A percentile compares a stretch with the other conserved stretches of the same genome.
Conservation (phyloP, 2,113 vertebrate species). For the Epinephelus lanceolatus region DNA sequence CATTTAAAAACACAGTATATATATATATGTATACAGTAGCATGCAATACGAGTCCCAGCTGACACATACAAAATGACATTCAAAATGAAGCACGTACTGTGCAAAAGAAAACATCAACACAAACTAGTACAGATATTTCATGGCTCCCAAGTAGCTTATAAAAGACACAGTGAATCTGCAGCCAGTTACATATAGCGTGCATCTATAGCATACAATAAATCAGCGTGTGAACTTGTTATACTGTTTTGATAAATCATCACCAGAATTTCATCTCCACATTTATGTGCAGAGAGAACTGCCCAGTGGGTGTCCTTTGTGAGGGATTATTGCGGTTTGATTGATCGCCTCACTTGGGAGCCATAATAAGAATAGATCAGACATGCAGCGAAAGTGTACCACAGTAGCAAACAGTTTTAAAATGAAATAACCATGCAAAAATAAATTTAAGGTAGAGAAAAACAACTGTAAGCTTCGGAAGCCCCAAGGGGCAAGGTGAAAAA, state of each 20-base stretch:
- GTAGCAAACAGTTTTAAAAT: slow-evolving; percentile 45
- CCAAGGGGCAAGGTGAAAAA: no score
- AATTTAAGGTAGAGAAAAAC: slow-evolving; percentile 76
- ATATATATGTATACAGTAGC: not conserved
- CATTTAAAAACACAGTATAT: slow-evolving; percentile 3
- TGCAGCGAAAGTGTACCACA: slow-evolving; percentile 29
- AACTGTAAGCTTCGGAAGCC: slow-evolving; percentile 51
- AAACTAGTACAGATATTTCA: slow-evolving; percentile 40
- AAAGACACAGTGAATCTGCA: slow-evolving; percentile 14
- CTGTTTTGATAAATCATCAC: slow-evolving; percentile 36
- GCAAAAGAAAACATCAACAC: slow-evolving; percentile 24
- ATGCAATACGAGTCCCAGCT: slow-evolving; percentile 12
- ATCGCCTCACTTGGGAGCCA: slow-evolving; percentile 71
- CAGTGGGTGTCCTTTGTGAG: slow-evolving; percentile 50
- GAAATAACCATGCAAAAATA: slow-evolving; percentile 66
- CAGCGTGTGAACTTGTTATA: not conserved
- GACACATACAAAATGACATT: slow-evolving; percentile 11
- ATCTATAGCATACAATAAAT: slow-evolving; percentile 24
- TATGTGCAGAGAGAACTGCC: slow-evolving; percentile 32
- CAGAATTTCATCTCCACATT: slow-evolving; percentile 21
- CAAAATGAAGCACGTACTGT: slow-evolving; percentile 12
- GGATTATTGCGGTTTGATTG: slow-evolving; percentile 45
- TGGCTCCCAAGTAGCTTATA: slow-evolving; percentile 65
- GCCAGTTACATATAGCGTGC: slow-evolving; percentile 2
- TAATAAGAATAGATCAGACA: slow-evolving; percentile 44